Conservation (phyloP, 2,113 vertebrate genomes). For the Chaetodon trifascialis region DNA sequence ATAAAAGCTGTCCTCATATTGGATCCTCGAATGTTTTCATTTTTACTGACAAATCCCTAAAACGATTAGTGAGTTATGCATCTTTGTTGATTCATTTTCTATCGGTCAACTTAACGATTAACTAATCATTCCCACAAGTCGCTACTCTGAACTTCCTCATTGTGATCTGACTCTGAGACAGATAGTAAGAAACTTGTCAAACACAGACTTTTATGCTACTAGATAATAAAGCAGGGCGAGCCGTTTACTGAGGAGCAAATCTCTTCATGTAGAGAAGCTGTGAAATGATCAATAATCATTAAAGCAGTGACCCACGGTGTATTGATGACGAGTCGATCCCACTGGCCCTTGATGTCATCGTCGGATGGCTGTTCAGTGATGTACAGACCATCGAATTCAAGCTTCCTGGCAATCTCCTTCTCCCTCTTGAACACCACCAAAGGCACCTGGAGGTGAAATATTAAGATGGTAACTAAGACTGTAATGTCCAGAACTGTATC, state of each 20-base stretch:
- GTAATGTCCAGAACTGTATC: background rate
- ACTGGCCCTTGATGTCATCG: constrained; percentile 98
- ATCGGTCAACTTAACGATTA: too few species aligned
- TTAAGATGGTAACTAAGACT: background rate
- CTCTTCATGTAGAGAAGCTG: background rate
- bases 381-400: constrained; percentile 97
- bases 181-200: background rate
- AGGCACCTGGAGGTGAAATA: constrained; percentile 86
- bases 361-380: constrained; percentile 98
- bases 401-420: constrained; percentile 96
- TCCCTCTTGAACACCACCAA: constrained; percentile 98
- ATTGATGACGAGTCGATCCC: constrained; percentile 98
- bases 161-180: background rate
- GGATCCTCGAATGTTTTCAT: too few species aligned
- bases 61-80: too few species aligned
- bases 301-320: constrained; percentile 89
- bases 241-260: too few species aligned
- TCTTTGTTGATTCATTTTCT: too few species aligned
- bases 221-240: too few species aligned
- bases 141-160: background rate
- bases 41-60: too few species aligned
- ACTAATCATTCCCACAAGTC: background rate
- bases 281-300: background rate
- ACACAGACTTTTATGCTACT: background rate
- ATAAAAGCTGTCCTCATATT: too few species aligned